A percentile compares a stretch with the other conserved stretches of the same genome.
Conservation (phyloP, 2,113 vertebrate species). For the Dermatemys mawii region DNA sequence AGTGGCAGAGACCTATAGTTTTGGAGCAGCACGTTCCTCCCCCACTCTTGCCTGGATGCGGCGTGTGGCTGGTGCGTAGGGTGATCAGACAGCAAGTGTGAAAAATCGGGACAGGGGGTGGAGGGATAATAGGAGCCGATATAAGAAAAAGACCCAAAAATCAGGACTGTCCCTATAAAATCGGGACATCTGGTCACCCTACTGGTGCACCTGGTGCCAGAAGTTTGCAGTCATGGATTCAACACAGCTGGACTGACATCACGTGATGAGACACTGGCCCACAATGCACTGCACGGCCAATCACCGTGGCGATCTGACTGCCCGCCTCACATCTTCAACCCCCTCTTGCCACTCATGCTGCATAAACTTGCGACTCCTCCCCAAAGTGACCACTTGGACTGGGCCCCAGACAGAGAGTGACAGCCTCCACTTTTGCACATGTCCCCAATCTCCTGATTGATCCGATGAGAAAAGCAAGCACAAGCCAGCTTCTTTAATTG, state of each 20-base stretch:
- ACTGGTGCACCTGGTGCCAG: not conserved
- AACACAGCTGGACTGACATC: not conserved
- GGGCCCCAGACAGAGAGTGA: not conserved
- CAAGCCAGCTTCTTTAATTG: conserved; percentile 33
- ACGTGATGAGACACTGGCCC: not conserved
- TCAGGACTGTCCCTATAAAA: no score
- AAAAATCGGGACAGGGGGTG: no score
- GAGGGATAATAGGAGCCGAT: no score
- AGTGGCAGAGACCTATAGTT: not conserved
- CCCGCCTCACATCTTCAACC: not conserved
- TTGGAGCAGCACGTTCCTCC: no score
- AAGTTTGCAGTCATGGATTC: not conserved
- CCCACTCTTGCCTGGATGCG: not conserved
- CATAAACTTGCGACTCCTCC: not conserved
- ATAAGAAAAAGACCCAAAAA: no score
- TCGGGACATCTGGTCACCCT: no score
- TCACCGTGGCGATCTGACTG: not conserved
- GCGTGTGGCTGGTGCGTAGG: no score
- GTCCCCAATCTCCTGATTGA: not conserved
- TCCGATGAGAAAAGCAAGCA: conserved; percentile 22
- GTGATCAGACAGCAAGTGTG: no score
- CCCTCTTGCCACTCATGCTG: not conserved
- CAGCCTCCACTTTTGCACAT: not conserved
- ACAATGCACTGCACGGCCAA: not conserved
- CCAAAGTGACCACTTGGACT: not conserved